Conservation (phyloP, 2,888 invertebrate species). For the Sipha maydis region DNA sequence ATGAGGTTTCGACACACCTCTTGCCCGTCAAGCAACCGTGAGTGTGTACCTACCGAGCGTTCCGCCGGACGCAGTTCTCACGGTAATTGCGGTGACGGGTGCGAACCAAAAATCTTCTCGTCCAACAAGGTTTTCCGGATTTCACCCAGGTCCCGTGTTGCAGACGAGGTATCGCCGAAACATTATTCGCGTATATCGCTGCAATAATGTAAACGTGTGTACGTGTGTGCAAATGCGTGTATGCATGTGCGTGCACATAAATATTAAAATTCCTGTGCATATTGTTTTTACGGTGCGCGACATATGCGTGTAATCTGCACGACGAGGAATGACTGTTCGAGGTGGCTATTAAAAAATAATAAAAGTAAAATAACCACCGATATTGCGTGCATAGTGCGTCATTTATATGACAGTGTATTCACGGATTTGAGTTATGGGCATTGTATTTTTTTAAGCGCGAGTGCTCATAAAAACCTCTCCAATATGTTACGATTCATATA, state of each 20-base stretch:
- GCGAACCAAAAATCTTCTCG: too few relatives aligned
- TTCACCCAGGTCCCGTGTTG: too few relatives aligned
- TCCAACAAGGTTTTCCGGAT: too few relatives aligned
- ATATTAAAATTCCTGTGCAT: background rate
- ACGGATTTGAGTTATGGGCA: conserved; percentile 27
- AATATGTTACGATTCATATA: conserved; percentile 32
- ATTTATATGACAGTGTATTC: conserved; percentile 40
- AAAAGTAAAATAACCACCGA: conserved; percentile 14
- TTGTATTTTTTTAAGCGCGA: background rate
- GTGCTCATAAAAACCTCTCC: background rate
- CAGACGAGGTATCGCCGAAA: too few relatives aligned
- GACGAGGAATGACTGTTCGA: background rate
- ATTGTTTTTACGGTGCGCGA: background rate
- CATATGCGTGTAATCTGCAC: conserved; percentile 31
- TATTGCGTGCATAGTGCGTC: conserved; percentile 7
- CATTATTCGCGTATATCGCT: background rate
- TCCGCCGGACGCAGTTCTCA: too few relatives aligned
- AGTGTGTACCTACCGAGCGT: too few relatives aligned
- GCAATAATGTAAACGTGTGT: background rate
- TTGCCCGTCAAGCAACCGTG: too few relatives aligned
- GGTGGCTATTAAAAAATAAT: conserved; percentile 25
- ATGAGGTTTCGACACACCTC: too few relatives aligned
- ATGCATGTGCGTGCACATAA: too few relatives aligned
- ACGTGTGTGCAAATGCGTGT: background rate
- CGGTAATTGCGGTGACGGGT: too few relatives aligned